Evolutionary conservation across 2,113 vertebrate species (phyloP).

Genomic region (Carassius gibelio): DNA sequence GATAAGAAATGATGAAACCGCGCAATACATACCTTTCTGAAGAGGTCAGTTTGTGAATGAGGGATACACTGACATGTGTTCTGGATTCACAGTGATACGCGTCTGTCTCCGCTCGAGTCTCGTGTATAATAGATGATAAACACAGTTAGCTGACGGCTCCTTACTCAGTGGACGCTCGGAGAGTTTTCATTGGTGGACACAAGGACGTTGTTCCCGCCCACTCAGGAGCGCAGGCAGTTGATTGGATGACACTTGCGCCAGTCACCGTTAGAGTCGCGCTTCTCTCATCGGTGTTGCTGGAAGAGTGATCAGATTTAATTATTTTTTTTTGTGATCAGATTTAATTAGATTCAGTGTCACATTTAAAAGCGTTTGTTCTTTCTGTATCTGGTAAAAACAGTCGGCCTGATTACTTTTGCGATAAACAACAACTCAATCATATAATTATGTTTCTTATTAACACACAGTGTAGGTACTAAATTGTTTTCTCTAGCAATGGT

Average conservation of each 20-base stretch:
- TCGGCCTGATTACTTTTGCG: too few relatives aligned
- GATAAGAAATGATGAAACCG: background rate
- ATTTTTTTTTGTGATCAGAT: too few relatives aligned
- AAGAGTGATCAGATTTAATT: background rate
- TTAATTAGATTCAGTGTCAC: background rate
- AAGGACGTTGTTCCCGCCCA: constrained; percentile 53
- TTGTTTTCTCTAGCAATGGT: too few relatives aligned
- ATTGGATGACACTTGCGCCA: constrained; percentile 51
- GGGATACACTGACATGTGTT: constrained; percentile 15
- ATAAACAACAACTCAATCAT: too few relatives aligned
- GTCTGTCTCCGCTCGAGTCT: constrained; percentile 37
- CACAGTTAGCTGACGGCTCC: constrained; percentile 42
- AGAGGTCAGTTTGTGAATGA: background rate
- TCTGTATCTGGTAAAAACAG: too few relatives aligned
- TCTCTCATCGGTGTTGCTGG: constrained; percentile 20
- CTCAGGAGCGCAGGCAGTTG: background rate
- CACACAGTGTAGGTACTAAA: too few relatives aligned
- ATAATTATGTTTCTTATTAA: too few relatives aligned
- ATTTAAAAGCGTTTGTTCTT: too few relatives aligned
- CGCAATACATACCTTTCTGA: constrained; percentile 62
- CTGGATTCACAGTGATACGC: constrained; percentile 38
- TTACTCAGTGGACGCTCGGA: constrained; percentile 64
- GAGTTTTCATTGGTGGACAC: constrained; percentile 59
- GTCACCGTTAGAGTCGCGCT: constrained; percentile 38
- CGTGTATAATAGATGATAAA: constrained; percentile 44